Evolutionary conservation across 2,888 invertebrate genomes (phyloP), one percentile per base, ranked within the genome.

Genomic region (Exocentrus adspersus): DNA sequence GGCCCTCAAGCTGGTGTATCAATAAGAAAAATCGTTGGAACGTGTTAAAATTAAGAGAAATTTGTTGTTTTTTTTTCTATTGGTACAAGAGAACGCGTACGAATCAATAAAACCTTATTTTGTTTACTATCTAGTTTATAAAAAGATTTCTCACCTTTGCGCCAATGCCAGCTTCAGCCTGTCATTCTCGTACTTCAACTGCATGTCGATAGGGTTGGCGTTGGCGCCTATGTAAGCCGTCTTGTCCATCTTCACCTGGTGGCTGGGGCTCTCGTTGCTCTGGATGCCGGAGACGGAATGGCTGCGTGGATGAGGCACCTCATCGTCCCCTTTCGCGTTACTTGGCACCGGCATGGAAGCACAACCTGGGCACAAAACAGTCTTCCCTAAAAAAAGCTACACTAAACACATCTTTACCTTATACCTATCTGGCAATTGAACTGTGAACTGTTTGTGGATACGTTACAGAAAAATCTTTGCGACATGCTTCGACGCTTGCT

Each of bases 131-230:
- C 7, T 24, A 5, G 24, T 24, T 5, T 24, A 24, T 24, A 24
- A 24, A 24, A 24, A 24, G 7, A 24, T 7, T 24, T 24, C 83
- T 80, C 75, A 95, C 95, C 95, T 98, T 84, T 98, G 97, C 57
- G 94, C 94, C 70, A 98, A 86, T 16, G 98, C 98, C 71, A 97
- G 88, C 85, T 98, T 97, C 73, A 98, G 89, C 72, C 97, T 88
- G 81, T 98, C 98, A 82, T 98, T 98, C 85, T 98, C 98, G 84
- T 97, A 97, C 80, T 97, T 95, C 68, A 98, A 87, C 83, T 97
- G 97, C 80, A 93, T 93, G 79, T 95, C 92, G 42, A 87, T 84
- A 59, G 82, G 85, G 74, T 81, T 85, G 82, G 77, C 46, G 62
- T 67, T 73, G 17, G 69, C 59, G 10, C 65, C 65, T 10, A 53